Percentiles rank a stretch among this genome's conserved stretches.
These are phyloP conservation scores for Addax nasomaculatus DNA, from an alignment of 2,113 vertebrate species.

Conservation along the genomic window DNA sequence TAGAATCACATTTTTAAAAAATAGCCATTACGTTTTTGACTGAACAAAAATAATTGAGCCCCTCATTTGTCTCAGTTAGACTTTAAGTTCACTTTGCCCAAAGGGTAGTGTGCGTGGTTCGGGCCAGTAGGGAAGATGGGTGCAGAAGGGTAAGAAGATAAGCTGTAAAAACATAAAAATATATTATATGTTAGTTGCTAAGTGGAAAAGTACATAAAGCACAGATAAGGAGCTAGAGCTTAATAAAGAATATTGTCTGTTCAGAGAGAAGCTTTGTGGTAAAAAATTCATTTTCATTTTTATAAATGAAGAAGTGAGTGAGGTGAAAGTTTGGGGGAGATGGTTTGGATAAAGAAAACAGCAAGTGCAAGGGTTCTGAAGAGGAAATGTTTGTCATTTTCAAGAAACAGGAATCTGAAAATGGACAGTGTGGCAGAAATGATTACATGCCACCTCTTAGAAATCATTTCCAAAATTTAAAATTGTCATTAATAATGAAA, in stretches of 20 bases:
- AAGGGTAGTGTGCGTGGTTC: neutral
- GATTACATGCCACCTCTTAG: neutral
- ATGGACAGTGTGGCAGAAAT: neutral
- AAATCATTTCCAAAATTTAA: neutral
- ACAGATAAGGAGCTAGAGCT: neutral
- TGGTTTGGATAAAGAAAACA: neutral
- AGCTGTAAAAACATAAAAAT: neutral
- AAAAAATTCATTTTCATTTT: neutral
- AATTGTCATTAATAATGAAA: neutral
- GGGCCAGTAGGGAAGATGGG: accelerated
- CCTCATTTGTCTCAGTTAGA: neutral
- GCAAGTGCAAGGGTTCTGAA: accelerated
- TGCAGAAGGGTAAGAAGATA: neutral
- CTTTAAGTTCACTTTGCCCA: neutral
- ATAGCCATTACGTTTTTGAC: neutral
- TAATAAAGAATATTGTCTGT: neutral
- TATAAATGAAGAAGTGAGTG: accelerated
- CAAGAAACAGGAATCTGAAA: neutral
- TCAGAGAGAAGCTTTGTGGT: neutral
- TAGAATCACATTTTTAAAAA: neutral
- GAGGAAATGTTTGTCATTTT: neutral
- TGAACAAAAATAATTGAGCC: neutral
- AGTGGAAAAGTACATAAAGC: neutral
- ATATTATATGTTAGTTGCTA: accelerated
- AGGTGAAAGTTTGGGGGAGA: neutral